Evolutionary conservation across 2,113 vertebrate genomes (phyloP).

Genomic region (Mormyrus iriodes): DNA sequence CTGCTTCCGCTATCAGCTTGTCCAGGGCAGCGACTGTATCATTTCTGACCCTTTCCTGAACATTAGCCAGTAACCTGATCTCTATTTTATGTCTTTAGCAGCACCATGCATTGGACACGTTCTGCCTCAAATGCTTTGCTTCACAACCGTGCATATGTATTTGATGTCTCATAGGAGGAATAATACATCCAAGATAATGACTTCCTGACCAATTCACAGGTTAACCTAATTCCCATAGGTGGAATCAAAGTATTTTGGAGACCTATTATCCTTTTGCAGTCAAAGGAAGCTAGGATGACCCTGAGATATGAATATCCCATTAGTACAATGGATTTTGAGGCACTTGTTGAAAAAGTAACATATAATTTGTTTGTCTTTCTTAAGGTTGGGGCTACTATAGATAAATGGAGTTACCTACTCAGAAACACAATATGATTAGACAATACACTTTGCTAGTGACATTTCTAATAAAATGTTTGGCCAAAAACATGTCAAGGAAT

Average conservation of each 20-base stretch:
- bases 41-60: not conserved
- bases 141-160: too few species aligned
- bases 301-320: not conserved
- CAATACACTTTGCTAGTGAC: not conserved
- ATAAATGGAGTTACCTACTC: not conserved
- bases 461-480: not conserved
- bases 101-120: not conserved
- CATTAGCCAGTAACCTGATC: not conserved
- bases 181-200: not conserved
- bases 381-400: not conserved
- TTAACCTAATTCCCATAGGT: not conserved
- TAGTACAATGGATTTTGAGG: not conserved
- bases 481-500: not conserved
- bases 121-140: too few species aligned
- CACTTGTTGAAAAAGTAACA: not conserved
- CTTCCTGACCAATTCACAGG: not conserved
- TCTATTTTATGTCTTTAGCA: not conserved
- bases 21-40: not conserved
- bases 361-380: not conserved
- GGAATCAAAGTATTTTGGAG: not conserved
- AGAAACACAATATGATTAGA: not conserved
- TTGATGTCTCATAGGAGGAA: not conserved
- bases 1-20: not conserved
- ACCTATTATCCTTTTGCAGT: not conserved
- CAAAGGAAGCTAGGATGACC: not conserved